phyloP scores from a whole-genome alignment of 2,113 vertebrate species.

The Lycaon pictus region DNA sequence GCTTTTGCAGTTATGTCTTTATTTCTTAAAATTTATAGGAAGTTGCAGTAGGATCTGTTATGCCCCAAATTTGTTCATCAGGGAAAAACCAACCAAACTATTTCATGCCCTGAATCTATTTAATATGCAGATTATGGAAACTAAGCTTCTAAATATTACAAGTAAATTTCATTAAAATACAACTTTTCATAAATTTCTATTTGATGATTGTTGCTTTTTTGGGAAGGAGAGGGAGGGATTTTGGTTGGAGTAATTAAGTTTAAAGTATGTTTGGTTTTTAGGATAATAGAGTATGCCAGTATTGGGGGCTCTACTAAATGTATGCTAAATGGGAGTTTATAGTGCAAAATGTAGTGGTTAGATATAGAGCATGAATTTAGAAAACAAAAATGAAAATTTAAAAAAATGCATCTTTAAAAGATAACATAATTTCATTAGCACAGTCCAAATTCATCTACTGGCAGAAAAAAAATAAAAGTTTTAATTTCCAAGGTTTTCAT shows the following conservation, averaged over 20 bases:
- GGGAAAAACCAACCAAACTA: background rate
- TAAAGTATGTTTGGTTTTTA: slow-evolving; percentile 17
- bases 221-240: background rate
- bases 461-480: background rate
- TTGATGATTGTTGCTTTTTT: background rate
- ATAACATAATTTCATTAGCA: background rate
- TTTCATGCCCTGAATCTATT: slow-evolving; percentile 11
- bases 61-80: background rate
- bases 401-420: background rate
- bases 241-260: slow-evolving; percentile 51
- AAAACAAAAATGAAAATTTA: slow-evolving; percentile 22
- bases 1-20: background rate
- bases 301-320: background rate
- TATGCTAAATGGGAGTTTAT: background rate
- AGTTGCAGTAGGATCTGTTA: background rate
- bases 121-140: background rate
- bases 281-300: background rate
- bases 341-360: background rate
- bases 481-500: background rate
- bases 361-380: background rate
- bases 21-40: slow-evolving; percentile 42
- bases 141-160: background rate
- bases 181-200: slow-evolving; percentile 11
- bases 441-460: background rate
- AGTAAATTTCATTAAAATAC: background rate